Evolutionary conservation across 2,888 invertebrate species (phyloP).

Genomic region (Stegana nigrithorax): DNA sequence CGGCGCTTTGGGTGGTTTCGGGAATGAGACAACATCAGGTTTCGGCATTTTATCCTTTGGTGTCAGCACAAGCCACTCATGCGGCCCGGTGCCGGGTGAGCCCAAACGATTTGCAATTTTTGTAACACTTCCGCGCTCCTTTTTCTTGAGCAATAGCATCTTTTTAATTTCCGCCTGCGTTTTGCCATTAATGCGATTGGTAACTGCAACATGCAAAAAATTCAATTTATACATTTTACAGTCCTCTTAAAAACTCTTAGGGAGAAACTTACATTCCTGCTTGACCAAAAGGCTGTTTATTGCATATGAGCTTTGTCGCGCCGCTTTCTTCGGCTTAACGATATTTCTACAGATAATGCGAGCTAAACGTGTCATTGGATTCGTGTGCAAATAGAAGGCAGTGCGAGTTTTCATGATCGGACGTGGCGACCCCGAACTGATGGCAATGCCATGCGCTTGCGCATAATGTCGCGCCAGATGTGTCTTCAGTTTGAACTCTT

Average conservation of each 20-base stretch:
- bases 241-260: neutral
- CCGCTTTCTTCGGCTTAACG: constrained; percentile 85
- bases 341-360: constrained; percentile 87
- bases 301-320: constrained; percentile 85
- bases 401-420: constrained; percentile 98
- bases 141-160: constrained; percentile 71
- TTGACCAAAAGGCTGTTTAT: constrained; percentile 85
- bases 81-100: constrained; percentile 72
- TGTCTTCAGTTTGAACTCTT: constrained; percentile 96
- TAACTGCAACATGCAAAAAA: constrained; percentile 68
- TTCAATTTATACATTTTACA: neutral
- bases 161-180: constrained; percentile 72
- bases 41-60: constrained; percentile 77
- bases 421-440: constrained; percentile 82
- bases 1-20: constrained; percentile 89
- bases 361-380: constrained; percentile 89
- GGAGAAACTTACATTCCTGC: constrained; percentile 81
- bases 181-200: constrained; percentile 72
- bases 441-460: constrained; percentile 82
- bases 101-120: constrained; percentile 79
- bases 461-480: constrained; percentile 95
- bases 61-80: constrained; percentile 70
- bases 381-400: constrained; percentile 94
- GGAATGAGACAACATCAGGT: constrained; percentile 86
- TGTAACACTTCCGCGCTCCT: constrained; percentile 76